These are phyloP conservation scores for Drosophila parthenogenetica DNA, from an alignment of 2,888 invertebrate genomes.

Conservation along the genomic window DNA sequence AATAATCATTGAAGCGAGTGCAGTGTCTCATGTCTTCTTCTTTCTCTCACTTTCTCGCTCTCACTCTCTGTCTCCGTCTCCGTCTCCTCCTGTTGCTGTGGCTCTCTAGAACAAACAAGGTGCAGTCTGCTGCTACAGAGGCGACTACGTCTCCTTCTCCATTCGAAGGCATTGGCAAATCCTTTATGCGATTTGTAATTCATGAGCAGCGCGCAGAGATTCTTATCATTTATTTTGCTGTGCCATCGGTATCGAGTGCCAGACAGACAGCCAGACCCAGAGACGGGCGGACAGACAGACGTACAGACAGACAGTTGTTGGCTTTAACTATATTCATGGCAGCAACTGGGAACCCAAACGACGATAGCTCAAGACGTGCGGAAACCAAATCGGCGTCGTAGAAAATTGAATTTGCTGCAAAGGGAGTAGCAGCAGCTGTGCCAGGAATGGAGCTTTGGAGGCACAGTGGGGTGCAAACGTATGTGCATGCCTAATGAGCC, in stretches of 20 bases:
- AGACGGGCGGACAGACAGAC: constrained; percentile 12
- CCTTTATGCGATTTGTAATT: constrained; percentile 81
- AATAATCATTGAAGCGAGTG: constrained; percentile 44
- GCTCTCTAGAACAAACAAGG: constrained; percentile 35
- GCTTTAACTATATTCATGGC: constrained; percentile 76
- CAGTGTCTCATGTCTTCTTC: background rate
- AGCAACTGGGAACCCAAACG: constrained; percentile 17
- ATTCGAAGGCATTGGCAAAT: constrained; percentile 70
- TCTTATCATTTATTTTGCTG: constrained; percentile 79
- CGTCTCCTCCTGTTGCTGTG: constrained; percentile 5
- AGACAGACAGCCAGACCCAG: constrained; percentile 20
- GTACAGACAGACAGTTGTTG: constrained; percentile 30
- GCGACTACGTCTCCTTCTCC: constrained; percentile 1
- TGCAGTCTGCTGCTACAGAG: constrained; percentile 40
- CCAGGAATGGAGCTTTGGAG: background rate
- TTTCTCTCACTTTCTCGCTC: background rate
- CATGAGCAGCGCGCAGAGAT: constrained; percentile 78
- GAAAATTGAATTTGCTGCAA: constrained; percentile 76
- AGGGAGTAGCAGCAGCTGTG: constrained; percentile 15
- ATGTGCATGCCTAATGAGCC: constrained; percentile 79
- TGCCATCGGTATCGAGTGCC: constrained; percentile 65
- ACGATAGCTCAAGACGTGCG: constrained; percentile 74
- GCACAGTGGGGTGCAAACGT: constrained; percentile 45
- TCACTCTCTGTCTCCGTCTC: constrained; percentile 5
- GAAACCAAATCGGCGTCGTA: constrained; percentile 78